These are phyloP conservation scores for Gymnothorax javanicus DNA, from an alignment of 2,797 vertebrate genomes.

Conservation along the genomic window DNA sequence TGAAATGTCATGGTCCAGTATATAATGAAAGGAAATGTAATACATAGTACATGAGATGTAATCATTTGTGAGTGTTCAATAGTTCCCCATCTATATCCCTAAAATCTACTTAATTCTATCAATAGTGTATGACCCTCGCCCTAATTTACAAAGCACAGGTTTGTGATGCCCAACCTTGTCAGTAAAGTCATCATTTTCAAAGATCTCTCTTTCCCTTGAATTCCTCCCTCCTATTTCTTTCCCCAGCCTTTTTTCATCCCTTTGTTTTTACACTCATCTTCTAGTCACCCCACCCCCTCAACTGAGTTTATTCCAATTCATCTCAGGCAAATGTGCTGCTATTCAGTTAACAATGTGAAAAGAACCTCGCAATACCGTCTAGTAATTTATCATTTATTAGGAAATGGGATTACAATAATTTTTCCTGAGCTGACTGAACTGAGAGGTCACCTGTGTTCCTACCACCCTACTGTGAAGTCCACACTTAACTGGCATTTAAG, in stretches of 20 bases:
- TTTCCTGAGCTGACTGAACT: background rate
- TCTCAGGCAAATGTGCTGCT: background rate
- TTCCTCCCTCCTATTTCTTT: background rate
- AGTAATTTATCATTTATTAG: no score
- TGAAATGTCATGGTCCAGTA: conserved; percentile 13
- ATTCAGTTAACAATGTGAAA: no score
- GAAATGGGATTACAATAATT: no score
- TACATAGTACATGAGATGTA: background rate
- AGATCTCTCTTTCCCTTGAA: background rate
- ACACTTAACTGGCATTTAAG: no score
- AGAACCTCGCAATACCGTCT: no score
- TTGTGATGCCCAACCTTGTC: background rate
- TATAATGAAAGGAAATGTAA: background rate
- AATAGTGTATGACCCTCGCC: background rate
- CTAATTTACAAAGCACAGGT: background rate
- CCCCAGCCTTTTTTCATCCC: background rate
- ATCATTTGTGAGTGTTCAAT: conserved; percentile 2
- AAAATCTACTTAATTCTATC: conserved; percentile 10
- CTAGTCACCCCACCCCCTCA: background rate
- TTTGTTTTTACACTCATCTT: background rate
- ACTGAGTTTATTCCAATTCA: background rate
- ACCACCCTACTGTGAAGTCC: background rate
- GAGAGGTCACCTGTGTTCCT: background rate
- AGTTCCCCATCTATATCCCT: conserved; percentile 12
- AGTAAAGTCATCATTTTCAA: background rate